Evolutionary conservation across 2,888 invertebrate species (phyloP), one percentile per base, ranked within the genome.

Genomic region (Dione juno): DNA sequence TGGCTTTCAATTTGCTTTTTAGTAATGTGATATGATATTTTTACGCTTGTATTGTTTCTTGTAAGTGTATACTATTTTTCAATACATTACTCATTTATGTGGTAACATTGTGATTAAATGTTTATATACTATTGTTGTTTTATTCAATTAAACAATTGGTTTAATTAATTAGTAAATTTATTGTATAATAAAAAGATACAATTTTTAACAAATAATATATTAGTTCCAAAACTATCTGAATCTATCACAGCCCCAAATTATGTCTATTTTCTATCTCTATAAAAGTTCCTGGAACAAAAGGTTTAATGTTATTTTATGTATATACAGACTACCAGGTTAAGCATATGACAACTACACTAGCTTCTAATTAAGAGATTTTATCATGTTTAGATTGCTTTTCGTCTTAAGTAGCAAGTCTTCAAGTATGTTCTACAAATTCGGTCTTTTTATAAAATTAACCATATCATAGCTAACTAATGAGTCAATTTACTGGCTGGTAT

Each of bases 171-270:
- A 72, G 21, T 68, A 72, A 69, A 72, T 76, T 73, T 72, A 74
- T 72, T 76, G 70, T 71, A 70, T 69, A 64, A 45, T 69, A 63
- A 67, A 67, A 72, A 53, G 64, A 66, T 71, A 70, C 73, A 73
- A 67, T 66, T 72, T 67, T 61, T 13, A 73, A 69, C 58, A 71
- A 70, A 70, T 53, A 65, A 67, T 71, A 63, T 67, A 65, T 71
- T 73, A 59, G 70, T 74, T 75, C 74, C 75, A 78, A 75, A 67
- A 74, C 75, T 71, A 76, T 77, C 77, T 78, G 72, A 72, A 78
- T 80, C 82, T 89, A 88, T 89, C 89, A 89, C 89, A 89, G 89
- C 85, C 86, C 82, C 79, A 82, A 63, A 72, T 68, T 61, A 35
- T 45, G 3, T 61, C 13, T 61, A 61, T 69, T 83, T 77, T 80